phyloP scores from a whole-genome alignment of 1,140 invertebrate species.

The Pseudachorutes palmiensis region DNA sequence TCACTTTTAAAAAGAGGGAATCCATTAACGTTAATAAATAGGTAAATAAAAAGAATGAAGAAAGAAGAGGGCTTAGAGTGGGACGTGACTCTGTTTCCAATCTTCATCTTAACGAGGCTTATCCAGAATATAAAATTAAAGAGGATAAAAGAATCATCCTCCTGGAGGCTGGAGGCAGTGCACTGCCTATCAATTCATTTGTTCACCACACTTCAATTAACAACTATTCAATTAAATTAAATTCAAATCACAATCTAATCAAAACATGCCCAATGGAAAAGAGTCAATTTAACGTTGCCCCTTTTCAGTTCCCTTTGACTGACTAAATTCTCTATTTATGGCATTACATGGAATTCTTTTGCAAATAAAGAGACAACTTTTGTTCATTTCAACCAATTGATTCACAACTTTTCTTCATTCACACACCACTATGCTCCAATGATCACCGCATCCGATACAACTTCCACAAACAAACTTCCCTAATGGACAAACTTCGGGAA shows the following conservation, averaged over 20 bases:
- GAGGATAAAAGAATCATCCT: neutral
- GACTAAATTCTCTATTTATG: neutral
- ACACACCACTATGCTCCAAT: neutral
- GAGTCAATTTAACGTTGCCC: neutral
- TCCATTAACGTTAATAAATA: neutral
- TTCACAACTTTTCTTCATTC: neutral
- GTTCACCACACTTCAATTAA: neutral
- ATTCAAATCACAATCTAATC: neutral
- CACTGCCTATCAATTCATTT: neutral
- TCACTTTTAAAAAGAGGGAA: neutral
- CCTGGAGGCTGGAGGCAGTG: neutral
- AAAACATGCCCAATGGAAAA: neutral
- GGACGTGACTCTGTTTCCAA: neutral
- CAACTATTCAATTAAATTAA: neutral
- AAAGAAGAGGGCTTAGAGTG: neutral
- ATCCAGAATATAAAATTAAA: neutral
- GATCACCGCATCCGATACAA: neutral
- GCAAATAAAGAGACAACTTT: neutral
- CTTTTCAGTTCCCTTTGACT: neutral
- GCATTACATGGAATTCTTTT: too few relatives aligned
- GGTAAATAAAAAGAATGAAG: neutral
- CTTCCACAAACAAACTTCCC: neutral
- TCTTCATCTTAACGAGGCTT: neutral
- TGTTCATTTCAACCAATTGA: neutral
- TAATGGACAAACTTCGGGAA: neutral